phyloP scores from a whole-genome alignment of 2,797 vertebrate genomes.

The Chromis chromis region DNA sequence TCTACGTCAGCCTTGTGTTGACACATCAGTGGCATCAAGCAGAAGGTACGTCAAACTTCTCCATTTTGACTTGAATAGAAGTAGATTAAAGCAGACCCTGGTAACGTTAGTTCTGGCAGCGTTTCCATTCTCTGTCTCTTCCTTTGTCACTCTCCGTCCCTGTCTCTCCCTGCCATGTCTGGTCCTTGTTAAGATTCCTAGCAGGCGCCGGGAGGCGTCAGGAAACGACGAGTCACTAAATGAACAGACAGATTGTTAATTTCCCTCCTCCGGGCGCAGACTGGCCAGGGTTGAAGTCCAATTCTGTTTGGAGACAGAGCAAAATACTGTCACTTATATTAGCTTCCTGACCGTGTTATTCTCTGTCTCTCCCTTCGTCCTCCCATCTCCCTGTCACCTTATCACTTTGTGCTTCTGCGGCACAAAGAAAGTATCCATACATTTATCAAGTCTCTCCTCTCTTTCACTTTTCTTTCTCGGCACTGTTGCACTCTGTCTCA shows the following conservation, averaged over 20 bases:
- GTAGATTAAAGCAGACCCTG: not conserved
- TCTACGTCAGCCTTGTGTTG: not conserved
- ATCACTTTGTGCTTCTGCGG: slow-evolving; percentile 26
- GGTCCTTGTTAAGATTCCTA: slow-evolving; percentile 65
- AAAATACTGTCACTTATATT: slow-evolving; percentile 56
- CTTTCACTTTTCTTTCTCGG: slow-evolving; percentile 11
- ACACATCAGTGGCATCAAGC: not conserved
- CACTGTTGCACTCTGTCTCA: not conserved
- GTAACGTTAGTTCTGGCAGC: not conserved
- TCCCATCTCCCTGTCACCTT: slow-evolving; percentile 29
- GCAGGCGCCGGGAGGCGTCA: slow-evolving; percentile 38
- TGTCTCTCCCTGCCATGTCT: slow-evolving; percentile 20
- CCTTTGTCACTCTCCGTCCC: slow-evolving; percentile 10
- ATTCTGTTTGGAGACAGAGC: slow-evolving; percentile 47
- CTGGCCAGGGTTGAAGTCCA: slow-evolving; percentile 43
- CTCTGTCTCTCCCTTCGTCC: not conserved
- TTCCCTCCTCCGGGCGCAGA: slow-evolving; percentile 48
- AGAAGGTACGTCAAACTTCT: not conserved
- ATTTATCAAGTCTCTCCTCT: slow-evolving; percentile 38
- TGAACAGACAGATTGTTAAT: slow-evolving; percentile 68
- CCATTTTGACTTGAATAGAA: not conserved
- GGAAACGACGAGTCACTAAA: slow-evolving; percentile 61
- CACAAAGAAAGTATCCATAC: slow-evolving; percentile 29
- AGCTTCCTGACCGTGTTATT: slow-evolving; percentile 19
- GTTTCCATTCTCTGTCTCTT: slow-evolving; percentile 3